Percentiles rank a stretch among this genome's conserved stretches.
These are phyloP conservation scores for Danio aesculapii DNA, from an alignment of 2,797 vertebrate genomes.

Conservation along the genomic window DNA sequence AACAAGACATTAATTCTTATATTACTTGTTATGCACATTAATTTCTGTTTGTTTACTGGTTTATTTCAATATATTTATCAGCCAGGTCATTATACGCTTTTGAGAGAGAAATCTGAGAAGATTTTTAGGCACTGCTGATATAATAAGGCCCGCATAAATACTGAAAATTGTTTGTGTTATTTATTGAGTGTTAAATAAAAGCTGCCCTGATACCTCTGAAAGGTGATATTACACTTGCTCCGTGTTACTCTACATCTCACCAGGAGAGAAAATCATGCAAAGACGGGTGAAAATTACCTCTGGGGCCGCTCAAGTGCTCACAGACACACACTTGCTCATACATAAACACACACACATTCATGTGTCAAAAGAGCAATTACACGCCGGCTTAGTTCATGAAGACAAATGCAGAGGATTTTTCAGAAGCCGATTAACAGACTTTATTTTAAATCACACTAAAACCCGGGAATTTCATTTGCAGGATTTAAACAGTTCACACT, in stretches of 20 bases:
- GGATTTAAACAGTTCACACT: conserved; percentile 42
- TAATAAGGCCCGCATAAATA: background rate
- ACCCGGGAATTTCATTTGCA: conserved; percentile 68
- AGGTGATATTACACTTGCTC: conserved; percentile 50
- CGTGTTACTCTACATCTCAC: conserved; percentile 36
- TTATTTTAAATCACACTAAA: conserved; percentile 56
- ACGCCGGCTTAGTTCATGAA: conserved; percentile 66
- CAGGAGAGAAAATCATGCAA: conserved; percentile 40
- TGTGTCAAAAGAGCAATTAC: conserved; percentile 76
- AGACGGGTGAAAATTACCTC: conserved; percentile 56
- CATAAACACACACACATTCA: conserved; percentile 35
- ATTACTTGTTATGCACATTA: conserved; percentile 4
- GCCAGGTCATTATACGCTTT: background rate
- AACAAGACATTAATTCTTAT: too few species aligned
- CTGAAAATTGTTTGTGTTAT: conserved; percentile 17
- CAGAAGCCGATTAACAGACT: conserved; percentile 60
- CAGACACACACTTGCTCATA: background rate
- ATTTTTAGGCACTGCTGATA: conserved; percentile 4
- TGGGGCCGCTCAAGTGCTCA: conserved; percentile 35
- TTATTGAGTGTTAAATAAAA: conserved; percentile 53
- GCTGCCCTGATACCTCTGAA: conserved; percentile 32
- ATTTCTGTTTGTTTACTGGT: background rate
- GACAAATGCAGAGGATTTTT: conserved; percentile 63
- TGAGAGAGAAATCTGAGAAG: background rate
- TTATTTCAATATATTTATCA: background rate